Base-by-base conservation (phyloP, 2,797 vertebrate genomes). In the Sebastiscus albofasciatus region DNA sequence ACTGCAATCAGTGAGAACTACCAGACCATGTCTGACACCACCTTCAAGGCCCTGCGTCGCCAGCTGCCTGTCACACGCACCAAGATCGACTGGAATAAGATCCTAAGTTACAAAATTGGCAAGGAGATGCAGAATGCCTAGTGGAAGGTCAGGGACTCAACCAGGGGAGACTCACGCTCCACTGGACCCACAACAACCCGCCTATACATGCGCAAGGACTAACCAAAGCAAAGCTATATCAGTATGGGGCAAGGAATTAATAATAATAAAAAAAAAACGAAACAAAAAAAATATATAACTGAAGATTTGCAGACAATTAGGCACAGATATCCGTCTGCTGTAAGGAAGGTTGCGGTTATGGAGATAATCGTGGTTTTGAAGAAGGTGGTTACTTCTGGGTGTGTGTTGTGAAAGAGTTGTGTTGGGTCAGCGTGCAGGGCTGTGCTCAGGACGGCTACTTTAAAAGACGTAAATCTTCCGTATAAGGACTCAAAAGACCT, bases 11-110 rank as follows among this genome's bases (percentile, higher is more conserved):
- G 97, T 85, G 98, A 99, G 95, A 99, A 99, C 93, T 99, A 99
- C 83, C 98, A 99, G 96, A 98, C 98, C 7, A 99, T 99, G 99
- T 99, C 98, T 6, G 99, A 99, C 93, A 99, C 98, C 92, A 99
- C 99, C 82, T 99, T 99, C 92, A 99, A 99, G 94, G 99, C 99
- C 94, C 97, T 99, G 95, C 98, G 99, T 92, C 97, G 98, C 88
- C 98, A 99, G 85, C 95, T 99, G 90, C 99, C 98, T 58, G 98
- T 99, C 90, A 99, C 98, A 42, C 98, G 98, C 93, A 99, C 98
- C 79, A 99, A 99, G 96, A 98, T 99, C 73, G 98, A 99, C 95
- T 99, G 99, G 98, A 99, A 98, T 95, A 99, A 99, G 96, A 99
- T 99, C 90, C 97, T 99, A 88, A 99, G 98, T 96, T 99, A 99